Base-by-base conservation (phyloP, 2,888 invertebrate species). In the Cremastinae sp. region DNA sequence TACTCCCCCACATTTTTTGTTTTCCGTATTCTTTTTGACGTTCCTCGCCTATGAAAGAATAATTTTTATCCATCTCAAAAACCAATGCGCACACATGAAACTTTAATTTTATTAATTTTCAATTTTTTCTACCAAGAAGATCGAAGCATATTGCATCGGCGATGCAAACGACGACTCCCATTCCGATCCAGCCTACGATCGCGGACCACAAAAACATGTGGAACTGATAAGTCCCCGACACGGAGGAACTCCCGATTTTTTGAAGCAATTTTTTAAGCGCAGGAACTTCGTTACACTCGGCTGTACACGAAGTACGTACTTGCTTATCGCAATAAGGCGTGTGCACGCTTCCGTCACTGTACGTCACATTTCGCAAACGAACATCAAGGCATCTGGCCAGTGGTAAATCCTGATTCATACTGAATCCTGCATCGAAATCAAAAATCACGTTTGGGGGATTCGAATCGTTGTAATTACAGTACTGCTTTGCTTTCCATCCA, bases 141-240 rank as follows among this genome's bases (percentile, higher is more conserved):
- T 95, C 93, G 88, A 97, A 97, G 86, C 97, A 97, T 76, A 97
- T 95, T 0, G 97, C 95, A 91, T 98, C 98, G 0, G 95, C 95
- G 66, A 98, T 93, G 78, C 96, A 96, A 14, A 97, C 95, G 1
- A 96, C 94, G 0, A 97, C 95, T 0, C 97, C 95, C 92, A 96
- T 96, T 1, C 95, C 94, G 20, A 95, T 90, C 95, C 97, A 97
- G 73, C 94, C 95, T 9, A 95, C 83, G n/a, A 95, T 92, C 89
- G 96, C 93, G 69, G 96, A 90, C 20, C 93, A 83, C 79, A 96
- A 93, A 85, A 97, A 95, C 79, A 95, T 86, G 94, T 96, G 95
- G 86, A 97, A 97, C 83, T 94, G 93, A 79, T 92, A 87, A 0
- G 90, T 90, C 90, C 87, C 91, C 65, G 75, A 90, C 64, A 83